Evolutionary conservation across 1,140 invertebrate species (phyloP), one percentile per base, ranked within the genome.

Genomic region (Matsumurasca onukii): DNA sequence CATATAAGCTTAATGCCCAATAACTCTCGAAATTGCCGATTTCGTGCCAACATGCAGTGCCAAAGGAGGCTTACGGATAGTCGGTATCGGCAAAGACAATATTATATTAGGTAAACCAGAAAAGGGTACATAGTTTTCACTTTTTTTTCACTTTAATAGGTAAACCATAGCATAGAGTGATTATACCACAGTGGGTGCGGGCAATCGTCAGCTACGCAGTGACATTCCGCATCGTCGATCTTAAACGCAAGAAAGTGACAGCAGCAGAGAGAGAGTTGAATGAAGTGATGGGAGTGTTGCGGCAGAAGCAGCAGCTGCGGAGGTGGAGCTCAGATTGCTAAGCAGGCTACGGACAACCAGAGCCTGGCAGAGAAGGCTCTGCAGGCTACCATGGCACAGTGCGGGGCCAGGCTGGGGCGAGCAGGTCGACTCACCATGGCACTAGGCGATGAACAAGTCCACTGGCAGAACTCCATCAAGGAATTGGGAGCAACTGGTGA

Each of bases 161-260:
- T n/a, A n/a, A n/a, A n/a, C n/a, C n/a, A n/a, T n/a, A n/a, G n/a
- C n/a, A n/a, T n/a, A n/a, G n/a, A n/a, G n/a, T n/a, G n/a, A n/a
- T n/a, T n/a, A n/a, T n/a, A n/a, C n/a, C n/a, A n/a, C n/a, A n/a
- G 76, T 97, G 94, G 94, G 91, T 93, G 0, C 82, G 89, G 75
- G 94, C 94, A 17, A 91, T 97, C 77, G 90, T 95, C 76, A 89
- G 88, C 72, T 97, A 95, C 77, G 86, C 89, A 0, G 90, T 92
- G 80, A 86, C 92, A 0, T 92, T 87, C 74, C 87, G 88, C 78
- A 85, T 94, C 24, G 92, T 95, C 3, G 91, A 93, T 73, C 90
- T 94, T 0, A 97, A 97, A 78, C 86, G 90, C 69, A 82, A 88
- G 70, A 90, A 86, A 75, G 83, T 93, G 64, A 83, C 89, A 73